Conservation (phyloP, 2,888 invertebrate genomes). For the Epinotia brunnichana region DNA sequence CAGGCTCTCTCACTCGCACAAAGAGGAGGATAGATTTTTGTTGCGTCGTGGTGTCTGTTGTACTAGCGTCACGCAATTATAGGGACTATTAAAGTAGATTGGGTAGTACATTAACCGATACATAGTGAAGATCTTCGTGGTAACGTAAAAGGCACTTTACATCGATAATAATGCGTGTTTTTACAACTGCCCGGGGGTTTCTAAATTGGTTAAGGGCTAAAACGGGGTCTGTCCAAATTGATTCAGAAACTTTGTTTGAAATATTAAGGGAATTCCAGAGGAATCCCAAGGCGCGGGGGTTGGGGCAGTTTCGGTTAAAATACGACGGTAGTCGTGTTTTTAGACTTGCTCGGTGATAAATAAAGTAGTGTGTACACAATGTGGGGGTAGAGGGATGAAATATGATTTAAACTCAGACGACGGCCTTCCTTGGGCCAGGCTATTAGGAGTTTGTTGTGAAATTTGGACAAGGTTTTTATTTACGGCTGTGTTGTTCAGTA, state of each 20-base stretch:
- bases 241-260: slow-evolving; percentile 40
- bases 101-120: not conserved
- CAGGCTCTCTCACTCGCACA: no score
- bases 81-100: no score
- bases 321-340: slow-evolving; percentile 1
- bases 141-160: slow-evolving; percentile 3
- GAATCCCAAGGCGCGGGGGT: slow-evolving; percentile 18
- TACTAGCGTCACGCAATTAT: no score
- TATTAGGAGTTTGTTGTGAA: not conserved
- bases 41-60: no score
- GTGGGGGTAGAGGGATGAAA: not conserved
- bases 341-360: slow-evolving; percentile 7
- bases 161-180: slow-evolving; percentile 19
- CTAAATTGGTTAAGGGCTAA: slow-evolving; percentile 32
- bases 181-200: slow-evolving; percentile 28
- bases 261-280: slow-evolving; percentile 39
- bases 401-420: not conserved
- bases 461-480: not conserved
- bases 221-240: slow-evolving; percentile 38
- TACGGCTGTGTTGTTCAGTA: no score
- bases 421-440: not conserved
- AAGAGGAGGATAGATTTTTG: no score
- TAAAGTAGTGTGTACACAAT: slow-evolving; percentile 26
- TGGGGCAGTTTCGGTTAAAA: slow-evolving; percentile 3
- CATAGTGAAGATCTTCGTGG: not conserved